phyloP scores from a whole-genome alignment of 1,140 invertebrate species.

The Drosophila repleta region DNA sequence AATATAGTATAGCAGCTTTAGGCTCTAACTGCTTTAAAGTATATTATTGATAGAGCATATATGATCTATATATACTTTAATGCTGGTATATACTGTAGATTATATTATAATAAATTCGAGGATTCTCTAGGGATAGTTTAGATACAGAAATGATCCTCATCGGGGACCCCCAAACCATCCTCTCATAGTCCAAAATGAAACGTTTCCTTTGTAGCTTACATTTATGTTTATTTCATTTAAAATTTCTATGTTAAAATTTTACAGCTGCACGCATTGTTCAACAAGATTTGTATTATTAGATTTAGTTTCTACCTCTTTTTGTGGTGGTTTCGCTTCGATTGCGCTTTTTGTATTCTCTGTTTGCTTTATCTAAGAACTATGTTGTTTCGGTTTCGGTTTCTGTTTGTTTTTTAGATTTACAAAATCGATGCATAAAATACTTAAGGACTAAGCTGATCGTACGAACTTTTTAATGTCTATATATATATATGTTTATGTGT shows the following conservation, averaged over 20 bases:
- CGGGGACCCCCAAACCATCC: too few relatives aligned
- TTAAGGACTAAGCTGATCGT: constrained; percentile 53
- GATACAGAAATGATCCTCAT: too few relatives aligned
- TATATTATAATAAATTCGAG: too few relatives aligned
- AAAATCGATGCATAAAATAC: constrained; percentile 78
- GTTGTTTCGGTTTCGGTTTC: constrained; percentile 29
- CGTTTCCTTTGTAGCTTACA: constrained; percentile 40
- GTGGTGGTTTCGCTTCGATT: constrained; percentile 31
- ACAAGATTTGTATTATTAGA: constrained; percentile 68
- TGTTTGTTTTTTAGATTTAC: constrained; percentile 52
- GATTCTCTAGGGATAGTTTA: too few relatives aligned
- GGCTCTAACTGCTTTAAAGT: too few relatives aligned
- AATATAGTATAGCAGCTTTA: too few relatives aligned
- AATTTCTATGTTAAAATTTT: constrained; percentile 77
- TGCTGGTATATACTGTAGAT: too few relatives aligned
- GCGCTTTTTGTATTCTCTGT: constrained; percentile 8
- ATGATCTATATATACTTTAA: too few relatives aligned
- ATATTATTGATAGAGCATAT: too few relatives aligned
- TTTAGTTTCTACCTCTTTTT: constrained; percentile 40
- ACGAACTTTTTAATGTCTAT: constrained; percentile 26
- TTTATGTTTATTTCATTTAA: constrained; percentile 81
- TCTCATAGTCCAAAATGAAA: too few relatives aligned
- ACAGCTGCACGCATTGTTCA: constrained; percentile 80
- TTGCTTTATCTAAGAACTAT: constrained; percentile 66
- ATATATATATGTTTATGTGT: constrained; percentile 36